Percentiles rank a stretch among this genome's conserved stretches.
phyloP scores from a whole-genome alignment of 1,140 invertebrate species.

The Orchestia grillus region DNA sequence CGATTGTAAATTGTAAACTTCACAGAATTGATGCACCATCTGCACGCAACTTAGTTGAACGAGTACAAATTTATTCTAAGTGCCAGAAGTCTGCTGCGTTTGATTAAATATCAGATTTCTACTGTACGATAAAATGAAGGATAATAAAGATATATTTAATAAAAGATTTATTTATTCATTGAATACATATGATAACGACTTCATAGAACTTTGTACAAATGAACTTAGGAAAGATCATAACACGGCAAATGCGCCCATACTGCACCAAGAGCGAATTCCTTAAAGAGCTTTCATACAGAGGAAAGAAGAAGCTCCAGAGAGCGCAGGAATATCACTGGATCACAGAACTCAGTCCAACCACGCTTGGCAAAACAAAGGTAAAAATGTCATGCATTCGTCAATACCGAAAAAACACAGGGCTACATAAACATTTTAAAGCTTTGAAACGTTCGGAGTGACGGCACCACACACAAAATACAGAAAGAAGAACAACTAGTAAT shows the following conservation, averaged over 20 bases:
- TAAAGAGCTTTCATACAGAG: neutral
- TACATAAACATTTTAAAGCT: neutral
- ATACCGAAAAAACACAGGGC: neutral
- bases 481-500: neutral
- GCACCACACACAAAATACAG: neutral
- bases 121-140: neutral
- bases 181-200: constrained; percentile 55
- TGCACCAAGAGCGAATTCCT: neutral
- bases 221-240: constrained; percentile 38
- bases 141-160: neutral
- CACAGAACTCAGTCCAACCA: neutral
- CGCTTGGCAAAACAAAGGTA: neutral
- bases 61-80: no score
- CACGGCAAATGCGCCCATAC: neutral
- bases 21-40: no score
- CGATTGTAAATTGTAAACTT: no score
- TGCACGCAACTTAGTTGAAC: no score
- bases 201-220: constrained; percentile 48
- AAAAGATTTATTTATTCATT: constrained; percentile 52
- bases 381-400: neutral
- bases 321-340: neutral
- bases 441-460: neutral
- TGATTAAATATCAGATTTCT: neutral
- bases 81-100: no score
- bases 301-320: neutral